Evolutionary conservation across 2,113 vertebrate genomes (phyloP).

Genomic region (Polyodon spathula): DNA sequence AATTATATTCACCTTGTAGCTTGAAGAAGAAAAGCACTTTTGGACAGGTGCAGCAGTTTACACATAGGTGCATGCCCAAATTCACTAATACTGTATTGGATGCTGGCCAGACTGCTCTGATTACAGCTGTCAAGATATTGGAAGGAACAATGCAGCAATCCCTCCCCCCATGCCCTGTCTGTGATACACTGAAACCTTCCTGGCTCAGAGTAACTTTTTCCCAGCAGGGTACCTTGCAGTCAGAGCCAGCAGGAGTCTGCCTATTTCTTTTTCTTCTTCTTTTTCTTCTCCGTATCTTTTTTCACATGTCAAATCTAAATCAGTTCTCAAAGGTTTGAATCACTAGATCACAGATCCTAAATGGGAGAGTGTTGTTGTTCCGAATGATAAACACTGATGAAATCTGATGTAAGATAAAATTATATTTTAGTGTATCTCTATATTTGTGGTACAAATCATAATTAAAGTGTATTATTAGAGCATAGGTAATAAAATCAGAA

Average conservation of each 20-base stretch:
- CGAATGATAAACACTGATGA: not conserved
- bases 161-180: not conserved
- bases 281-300: not conserved
- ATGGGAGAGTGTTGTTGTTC: not conserved
- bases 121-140: constrained; percentile 28
- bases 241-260: not conserved
- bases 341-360: not conserved
- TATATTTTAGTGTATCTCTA: no score
- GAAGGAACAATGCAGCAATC: constrained; percentile 8
- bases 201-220: not conserved
- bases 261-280: not conserved
- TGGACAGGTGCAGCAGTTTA: constrained; percentile 31
- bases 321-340: not conserved
- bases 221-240: not conserved
- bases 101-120: constrained; percentile 17
- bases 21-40: constrained; percentile 10
- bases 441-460: no score
- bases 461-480: no score
- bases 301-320: not conserved
- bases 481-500: no score
- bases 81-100: constrained; percentile 20
- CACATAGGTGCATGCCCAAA: constrained; percentile 15
- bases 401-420: not conserved
- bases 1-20: constrained; percentile 8
- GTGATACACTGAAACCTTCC: not conserved